A percentile compares a stretch with the other conserved stretches of the same genome.
phyloP scores from a whole-genome alignment of 2,113 vertebrate species.

The Ardeotis arabs region DNA sequence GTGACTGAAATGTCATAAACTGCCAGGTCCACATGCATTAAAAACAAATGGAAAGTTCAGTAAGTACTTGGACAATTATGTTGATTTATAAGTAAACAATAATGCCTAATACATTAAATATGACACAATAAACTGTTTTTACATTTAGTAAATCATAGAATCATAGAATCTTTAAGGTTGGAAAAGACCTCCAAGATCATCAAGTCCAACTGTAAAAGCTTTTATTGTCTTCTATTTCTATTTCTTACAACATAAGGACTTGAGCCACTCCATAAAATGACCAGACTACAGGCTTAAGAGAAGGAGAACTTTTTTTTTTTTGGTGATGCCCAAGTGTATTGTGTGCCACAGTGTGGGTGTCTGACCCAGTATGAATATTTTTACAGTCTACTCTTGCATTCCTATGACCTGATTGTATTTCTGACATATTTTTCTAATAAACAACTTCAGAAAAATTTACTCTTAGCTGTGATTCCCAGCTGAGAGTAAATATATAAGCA shows the following conservation, averaged over 20 bases:
- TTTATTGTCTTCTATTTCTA: background rate
- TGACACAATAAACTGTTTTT: background rate
- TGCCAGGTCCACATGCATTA: background rate
- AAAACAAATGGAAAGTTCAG: slow-evolving; percentile 15
- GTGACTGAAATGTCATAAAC: slow-evolving; percentile 35
- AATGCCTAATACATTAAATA: background rate
- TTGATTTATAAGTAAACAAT: background rate
- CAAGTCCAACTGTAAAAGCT: background rate
- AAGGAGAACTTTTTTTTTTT: background rate
- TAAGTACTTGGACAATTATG: background rate
- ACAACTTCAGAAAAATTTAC: background rate
- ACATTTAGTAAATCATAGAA: background rate
- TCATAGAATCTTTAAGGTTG: too few relatives aligned
- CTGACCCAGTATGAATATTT: background rate
- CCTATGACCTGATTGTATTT: background rate
- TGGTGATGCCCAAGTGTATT: background rate
- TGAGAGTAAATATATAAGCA: background rate
- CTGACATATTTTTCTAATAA: background rate
- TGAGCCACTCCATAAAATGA: background rate
- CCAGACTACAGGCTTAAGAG: background rate
- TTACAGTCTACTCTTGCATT: background rate
- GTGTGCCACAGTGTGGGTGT: background rate
- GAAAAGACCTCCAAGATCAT: too few relatives aligned
- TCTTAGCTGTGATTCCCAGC: background rate
- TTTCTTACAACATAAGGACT: background rate